phyloP scores from a whole-genome alignment of 2,113 vertebrate species.

The Ptilorrhoa leucosticta region DNA sequence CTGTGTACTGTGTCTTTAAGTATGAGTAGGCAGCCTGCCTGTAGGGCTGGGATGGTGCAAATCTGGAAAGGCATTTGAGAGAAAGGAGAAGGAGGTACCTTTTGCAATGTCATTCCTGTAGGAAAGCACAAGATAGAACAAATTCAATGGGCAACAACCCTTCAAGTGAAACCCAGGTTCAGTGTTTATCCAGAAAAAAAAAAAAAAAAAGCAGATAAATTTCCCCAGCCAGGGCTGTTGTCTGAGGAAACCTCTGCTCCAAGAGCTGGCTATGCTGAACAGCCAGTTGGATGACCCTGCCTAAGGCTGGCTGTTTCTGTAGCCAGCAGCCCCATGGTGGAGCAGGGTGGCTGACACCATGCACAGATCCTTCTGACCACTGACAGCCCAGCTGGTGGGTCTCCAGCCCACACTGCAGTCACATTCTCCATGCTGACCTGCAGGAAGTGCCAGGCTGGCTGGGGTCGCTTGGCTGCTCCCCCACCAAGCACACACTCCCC shows the following conservation, averaged over 20 bases:
- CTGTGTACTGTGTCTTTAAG: conserved; percentile 34
- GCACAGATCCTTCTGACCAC: background rate
- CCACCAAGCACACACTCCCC: rapidly evolving
- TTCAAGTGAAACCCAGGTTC: background rate
- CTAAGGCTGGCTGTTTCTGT: background rate
- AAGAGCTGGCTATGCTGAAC: background rate
- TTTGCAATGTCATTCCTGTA: conserved; percentile 27
- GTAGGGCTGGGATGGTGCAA: conserved; percentile 10
- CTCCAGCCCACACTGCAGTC: background rate
- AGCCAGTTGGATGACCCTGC: background rate
- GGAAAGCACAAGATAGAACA: conserved; percentile 15
- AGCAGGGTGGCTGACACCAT: background rate
- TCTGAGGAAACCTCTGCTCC: background rate
- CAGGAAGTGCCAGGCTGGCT: background rate
- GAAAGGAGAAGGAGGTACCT: background rate
- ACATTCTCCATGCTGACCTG: background rate
- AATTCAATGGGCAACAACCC: background rate
- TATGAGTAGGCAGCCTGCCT: conserved; percentile 40
- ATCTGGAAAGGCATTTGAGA: conserved; percentile 43
- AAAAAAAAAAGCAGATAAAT: background rate
- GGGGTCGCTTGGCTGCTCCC: background rate
- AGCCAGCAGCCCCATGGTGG: background rate
- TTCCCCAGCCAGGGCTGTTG: background rate
- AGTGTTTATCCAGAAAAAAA: background rate
- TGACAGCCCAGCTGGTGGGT: background rate